Evolutionary conservation across 2,888 invertebrate species (phyloP).

Genomic region (Pyrocoelia pectoralis): DNA sequence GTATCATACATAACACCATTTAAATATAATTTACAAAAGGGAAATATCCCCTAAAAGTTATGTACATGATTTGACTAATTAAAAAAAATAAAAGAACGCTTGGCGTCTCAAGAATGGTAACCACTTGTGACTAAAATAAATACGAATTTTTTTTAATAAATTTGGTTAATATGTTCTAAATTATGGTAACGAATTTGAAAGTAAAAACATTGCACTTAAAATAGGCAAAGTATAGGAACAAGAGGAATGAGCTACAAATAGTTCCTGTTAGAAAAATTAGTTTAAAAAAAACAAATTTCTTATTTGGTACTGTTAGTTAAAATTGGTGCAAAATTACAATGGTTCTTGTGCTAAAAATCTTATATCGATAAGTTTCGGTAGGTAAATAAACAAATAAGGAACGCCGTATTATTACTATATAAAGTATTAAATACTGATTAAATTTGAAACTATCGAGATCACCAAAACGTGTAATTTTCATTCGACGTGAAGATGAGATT

Average conservation of each 20-base stretch:
- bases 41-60: not conserved
- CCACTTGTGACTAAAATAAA: constrained; percentile 31
- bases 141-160: constrained; percentile 7
- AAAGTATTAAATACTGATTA: constrained; percentile 21
- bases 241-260: constrained; percentile 29
- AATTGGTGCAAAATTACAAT: constrained; percentile 3
- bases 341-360: not conserved
- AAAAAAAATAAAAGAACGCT: constrained; percentile 14
- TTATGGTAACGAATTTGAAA: constrained; percentile 25
- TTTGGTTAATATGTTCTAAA: constrained; percentile 15
- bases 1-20: constrained; percentile 25
- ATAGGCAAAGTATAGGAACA: constrained; percentile 24
- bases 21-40: constrained; percentile 27
- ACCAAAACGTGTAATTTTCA: constrained; percentile 14
- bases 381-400: not conserved
- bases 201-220: constrained; percentile 21
- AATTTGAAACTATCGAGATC: constrained; percentile 22
- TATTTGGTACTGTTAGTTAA: constrained; percentile 18
- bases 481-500: not conserved
- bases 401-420: not conserved
- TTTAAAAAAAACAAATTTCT: constrained; percentile 6
- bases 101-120: constrained; percentile 28
- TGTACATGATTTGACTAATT: constrained; percentile 14
- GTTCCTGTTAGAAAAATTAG: constrained; percentile 23
- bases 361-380: not conserved